These are phyloP conservation scores for Caenorhabditis sinica DNA, from an alignment of 2,888 invertebrate genomes.

Conservation along the genomic window DNA sequence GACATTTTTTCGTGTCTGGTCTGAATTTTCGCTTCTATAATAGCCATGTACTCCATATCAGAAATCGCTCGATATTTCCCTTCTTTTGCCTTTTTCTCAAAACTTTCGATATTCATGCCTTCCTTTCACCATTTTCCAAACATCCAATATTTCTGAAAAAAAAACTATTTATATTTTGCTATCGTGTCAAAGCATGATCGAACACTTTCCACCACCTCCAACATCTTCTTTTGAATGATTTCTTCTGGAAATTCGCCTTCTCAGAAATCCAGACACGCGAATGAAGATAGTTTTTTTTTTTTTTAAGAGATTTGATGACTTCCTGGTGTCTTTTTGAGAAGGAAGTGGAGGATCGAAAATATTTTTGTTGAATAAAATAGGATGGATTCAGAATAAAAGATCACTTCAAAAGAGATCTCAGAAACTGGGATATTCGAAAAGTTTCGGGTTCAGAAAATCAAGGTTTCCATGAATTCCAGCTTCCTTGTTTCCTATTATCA, in stretches of 20 bases:
- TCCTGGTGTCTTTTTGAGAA: constrained; percentile 17
- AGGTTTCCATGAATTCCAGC: too few species aligned
- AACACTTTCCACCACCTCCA: not conserved
- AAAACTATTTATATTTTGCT: constrained; percentile 10
- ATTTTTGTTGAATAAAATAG: not conserved
- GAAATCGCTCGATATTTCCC: not conserved
- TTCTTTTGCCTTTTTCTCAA: not conserved
- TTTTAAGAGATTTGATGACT: constrained; percentile 4
- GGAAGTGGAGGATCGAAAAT: not conserved
- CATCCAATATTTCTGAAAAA: not conserved
- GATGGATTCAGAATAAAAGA: constrained; percentile 2
- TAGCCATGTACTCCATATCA: not conserved
- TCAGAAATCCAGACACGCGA: constrained; percentile 6
- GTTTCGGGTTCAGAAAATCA: too few species aligned
- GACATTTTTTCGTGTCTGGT: not conserved
- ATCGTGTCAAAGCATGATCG: constrained; percentile 10
- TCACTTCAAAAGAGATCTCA: not conserved
- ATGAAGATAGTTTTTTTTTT: constrained; percentile 4
- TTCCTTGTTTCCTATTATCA: too few species aligned
- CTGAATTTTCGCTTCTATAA: too few species aligned
- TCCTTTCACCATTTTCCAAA: not conserved
- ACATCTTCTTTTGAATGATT: not conserved
- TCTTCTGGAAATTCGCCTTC: too few species aligned
- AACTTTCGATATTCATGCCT: constrained; percentile 4
- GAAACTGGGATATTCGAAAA: too few species aligned